Evolutionary conservation across 2,113 vertebrate species (phyloP), one percentile per base, ranked within the genome.

Genomic region (Eonycteris spelaea): DNA sequence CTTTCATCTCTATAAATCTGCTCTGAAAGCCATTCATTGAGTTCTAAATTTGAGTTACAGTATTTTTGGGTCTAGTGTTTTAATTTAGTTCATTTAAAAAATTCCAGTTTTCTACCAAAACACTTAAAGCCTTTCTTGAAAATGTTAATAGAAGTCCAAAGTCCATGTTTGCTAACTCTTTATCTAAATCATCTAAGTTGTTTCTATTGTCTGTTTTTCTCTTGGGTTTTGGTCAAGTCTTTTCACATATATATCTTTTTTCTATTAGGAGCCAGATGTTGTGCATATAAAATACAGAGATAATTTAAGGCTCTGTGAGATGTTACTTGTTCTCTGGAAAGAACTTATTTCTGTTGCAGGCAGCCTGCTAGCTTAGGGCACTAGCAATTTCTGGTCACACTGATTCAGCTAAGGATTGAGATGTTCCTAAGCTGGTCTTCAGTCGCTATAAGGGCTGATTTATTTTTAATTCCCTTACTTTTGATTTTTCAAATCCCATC

Each of bases 131-230:
- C 65, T 93, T 57, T 93, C 78, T 95, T 93, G 33, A 91, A 57
- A 24, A 77, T 70, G 85, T 77, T 92, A 78, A 83, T 65, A 61
- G 73, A 94, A 94, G 51, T 91, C 43, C 38, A 48, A 79, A 84
- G 19, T 94, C 10, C 7, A 55, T 89, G 26, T 90, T 73, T 85
- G 14, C 30, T 95, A 90, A 93, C 45, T 75, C 7, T 96, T 85
- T 86, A 82, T 93, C 53, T 94, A 38, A 38, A 90, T 71, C 61
- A 74, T 83, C 43, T 90, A 13, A 10, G 19, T 43, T 94, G 15
- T 96, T 96, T 91, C 75, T 91, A 57, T 77, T 91, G 55, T 86
- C 40, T 82, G 35, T 90, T 96, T 97, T 88, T 82, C 93, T 88
- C 82, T 95, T 84, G 35, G 30, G 30, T 63, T 91, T 90, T 91